Percentiles rank a stretch among this genome's conserved stretches.
Conservation (phyloP, 2,797 vertebrate species). For the Channallabes apus region DNA sequence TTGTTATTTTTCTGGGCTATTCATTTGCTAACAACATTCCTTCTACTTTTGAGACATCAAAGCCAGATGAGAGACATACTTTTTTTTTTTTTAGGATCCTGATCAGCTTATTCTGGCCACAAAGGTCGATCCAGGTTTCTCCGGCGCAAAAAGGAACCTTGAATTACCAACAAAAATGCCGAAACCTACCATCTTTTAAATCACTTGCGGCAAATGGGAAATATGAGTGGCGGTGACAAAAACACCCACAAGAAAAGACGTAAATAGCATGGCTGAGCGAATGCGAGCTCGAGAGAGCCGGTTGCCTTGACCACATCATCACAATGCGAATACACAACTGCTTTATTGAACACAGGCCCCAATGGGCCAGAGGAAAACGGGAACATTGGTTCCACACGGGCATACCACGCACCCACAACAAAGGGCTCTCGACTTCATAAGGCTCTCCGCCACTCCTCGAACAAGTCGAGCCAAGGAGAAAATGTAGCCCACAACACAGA, state of each 20-base stretch:
- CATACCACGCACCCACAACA: slow-evolving; percentile 88
- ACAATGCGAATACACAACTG: slow-evolving; percentile 89
- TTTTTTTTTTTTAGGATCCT: slow-evolving; percentile 53
- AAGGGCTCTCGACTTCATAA: slow-evolving; percentile 71
- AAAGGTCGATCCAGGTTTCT: slow-evolving; percentile 57
- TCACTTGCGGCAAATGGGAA: slow-evolving; percentile 63
- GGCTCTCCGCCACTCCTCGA: slow-evolving; percentile 58
- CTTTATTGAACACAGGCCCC: slow-evolving; percentile 91
- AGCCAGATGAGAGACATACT: slow-evolving; percentile 47
- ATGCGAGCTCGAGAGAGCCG: slow-evolving; percentile 85
- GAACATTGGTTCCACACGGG: slow-evolving; percentile 83
- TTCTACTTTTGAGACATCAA: slow-evolving; percentile 35
- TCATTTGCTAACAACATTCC: slow-evolving; percentile 38
- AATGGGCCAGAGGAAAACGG: slow-evolving; percentile 75
- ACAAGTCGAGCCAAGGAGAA: slow-evolving; percentile 59
- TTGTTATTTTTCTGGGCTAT: slow-evolving; percentile 13
- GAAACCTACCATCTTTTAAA: slow-evolving; percentile 61
- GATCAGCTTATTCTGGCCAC: slow-evolving; percentile 46
- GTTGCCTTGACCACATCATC: slow-evolving; percentile 91
- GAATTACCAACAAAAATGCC: slow-evolving; percentile 59
- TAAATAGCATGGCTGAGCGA: slow-evolving; percentile 80
- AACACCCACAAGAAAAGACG: slow-evolving; percentile 66
- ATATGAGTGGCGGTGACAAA: slow-evolving; percentile 66
- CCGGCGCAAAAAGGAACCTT: slow-evolving; percentile 54
- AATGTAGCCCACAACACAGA: slow-evolving; percentile 66